A percentile compares a stretch with the other conserved stretches of the same genome.
Conservation (phyloP, 1,140 invertebrate species). For the Bemisia tabaci region DNA sequence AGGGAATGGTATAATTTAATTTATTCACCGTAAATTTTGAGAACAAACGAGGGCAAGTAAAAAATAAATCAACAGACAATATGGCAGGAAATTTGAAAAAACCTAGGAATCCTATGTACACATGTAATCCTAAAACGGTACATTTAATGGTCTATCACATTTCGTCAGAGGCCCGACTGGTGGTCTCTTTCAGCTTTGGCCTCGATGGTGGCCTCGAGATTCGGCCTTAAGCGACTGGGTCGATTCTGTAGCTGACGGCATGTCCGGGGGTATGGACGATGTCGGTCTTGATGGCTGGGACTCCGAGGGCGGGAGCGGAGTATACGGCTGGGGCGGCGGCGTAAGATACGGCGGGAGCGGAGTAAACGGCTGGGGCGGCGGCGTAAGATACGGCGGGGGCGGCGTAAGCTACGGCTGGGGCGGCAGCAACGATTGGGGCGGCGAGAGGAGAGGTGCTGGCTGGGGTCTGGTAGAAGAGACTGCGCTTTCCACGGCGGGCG, state of each 20-base stretch:
- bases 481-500: slow-evolving; percentile 6
- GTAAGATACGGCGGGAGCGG: slow-evolving; percentile 18
- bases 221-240: background rate
- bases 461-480: slow-evolving; percentile 14
- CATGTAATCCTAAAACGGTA: background rate
- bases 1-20: background rate
- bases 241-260: slow-evolving; percentile 28
- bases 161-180: background rate
- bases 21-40: background rate
- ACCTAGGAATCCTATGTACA: background rate
- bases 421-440: slow-evolving; percentile 11
- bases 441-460: slow-evolving; percentile 17
- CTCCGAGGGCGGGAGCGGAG: slow-evolving; percentile 24
- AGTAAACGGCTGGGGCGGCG: slow-evolving; percentile 17
- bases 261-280: slow-evolving; percentile 30
- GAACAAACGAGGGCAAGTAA: background rate
- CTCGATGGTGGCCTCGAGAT: too few species aligned
- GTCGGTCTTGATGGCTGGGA: slow-evolving; percentile 25
- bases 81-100: background rate
- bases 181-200: background rate
- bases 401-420: slow-evolving; percentile 33
- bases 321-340: slow-evolving; percentile 12
- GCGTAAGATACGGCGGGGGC: slow-evolving; percentile 18
- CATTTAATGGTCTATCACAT: background rate
- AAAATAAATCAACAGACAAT: background rate